phyloP scores from a whole-genome alignment of 2,113 vertebrate species.

The Atrichornis clamosus region DNA sequence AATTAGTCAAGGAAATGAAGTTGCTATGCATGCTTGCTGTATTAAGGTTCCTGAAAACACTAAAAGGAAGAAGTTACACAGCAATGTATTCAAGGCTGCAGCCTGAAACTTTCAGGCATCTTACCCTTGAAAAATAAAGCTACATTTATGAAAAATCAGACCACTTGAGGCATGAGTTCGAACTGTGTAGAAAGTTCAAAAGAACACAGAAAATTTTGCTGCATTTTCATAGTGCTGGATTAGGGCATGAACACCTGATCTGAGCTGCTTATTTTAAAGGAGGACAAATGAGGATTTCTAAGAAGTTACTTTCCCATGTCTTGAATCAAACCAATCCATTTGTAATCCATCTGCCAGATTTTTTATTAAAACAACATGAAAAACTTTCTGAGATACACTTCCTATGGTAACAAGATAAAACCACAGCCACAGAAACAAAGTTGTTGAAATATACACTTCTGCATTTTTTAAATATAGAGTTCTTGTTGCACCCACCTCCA shows the following conservation, averaged over 20 bases:
- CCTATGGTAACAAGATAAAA: neutral
- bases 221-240: neutral
- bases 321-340: neutral
- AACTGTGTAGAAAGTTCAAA: neutral
- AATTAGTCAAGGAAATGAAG: neutral
- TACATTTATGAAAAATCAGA: neutral
- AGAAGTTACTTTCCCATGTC: neutral
- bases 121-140: neutral
- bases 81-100: neutral
- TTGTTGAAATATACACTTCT: rapidly evolving
- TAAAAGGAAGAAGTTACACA: neutral
- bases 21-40: neutral
- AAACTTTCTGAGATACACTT: neutral
- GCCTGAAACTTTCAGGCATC: neutral
- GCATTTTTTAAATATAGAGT: neutral
- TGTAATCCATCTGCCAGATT: neutral
- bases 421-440: neutral
- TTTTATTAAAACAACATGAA: neutral
- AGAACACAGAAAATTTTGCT: neutral
- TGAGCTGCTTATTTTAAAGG: neutral
- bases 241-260: neutral
- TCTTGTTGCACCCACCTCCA: neutral
- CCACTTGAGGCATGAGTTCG: neutral
- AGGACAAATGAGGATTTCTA: neutral
- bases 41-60: neutral